Percentiles rank a stretch among this genome's conserved stretches.
phyloP scores from a whole-genome alignment of 2,888 invertebrate species.

The Pachydiplax longipennis region DNA sequence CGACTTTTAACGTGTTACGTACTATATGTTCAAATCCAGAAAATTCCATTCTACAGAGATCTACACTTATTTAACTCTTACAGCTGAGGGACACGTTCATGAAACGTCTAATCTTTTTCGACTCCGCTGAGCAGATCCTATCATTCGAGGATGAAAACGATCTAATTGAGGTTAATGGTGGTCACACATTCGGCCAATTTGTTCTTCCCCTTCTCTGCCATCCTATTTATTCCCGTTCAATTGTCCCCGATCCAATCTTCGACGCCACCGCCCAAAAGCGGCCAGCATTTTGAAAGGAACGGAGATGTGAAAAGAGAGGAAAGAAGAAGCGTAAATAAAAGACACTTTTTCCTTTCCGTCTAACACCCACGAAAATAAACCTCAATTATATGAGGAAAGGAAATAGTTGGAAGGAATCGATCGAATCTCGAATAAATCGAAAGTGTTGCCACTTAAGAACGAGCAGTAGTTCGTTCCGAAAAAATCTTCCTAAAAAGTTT shows the following conservation, averaged over 20 bases:
- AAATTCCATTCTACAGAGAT: background rate
- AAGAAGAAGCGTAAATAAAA: background rate
- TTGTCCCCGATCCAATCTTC: conserved; percentile 3
- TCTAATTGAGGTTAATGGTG: conserved; percentile 40
- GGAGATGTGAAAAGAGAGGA: background rate
- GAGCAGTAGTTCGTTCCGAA: too few species aligned
- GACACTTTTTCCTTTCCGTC: background rate
- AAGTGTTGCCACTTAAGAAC: too few species aligned
- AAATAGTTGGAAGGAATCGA: too few species aligned
- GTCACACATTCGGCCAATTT: conserved; percentile 36
- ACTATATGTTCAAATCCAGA: background rate
- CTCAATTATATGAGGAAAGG: too few species aligned
- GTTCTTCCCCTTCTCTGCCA: background rate
- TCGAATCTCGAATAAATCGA: too few species aligned
- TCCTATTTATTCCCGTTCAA: background rate
- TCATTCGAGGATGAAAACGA: conserved; percentile 38
- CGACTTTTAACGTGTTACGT: background rate
- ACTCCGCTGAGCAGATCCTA: background rate
- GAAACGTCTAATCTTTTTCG: conserved; percentile 19
- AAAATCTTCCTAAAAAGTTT: too few species aligned
- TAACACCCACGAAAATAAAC: background rate
- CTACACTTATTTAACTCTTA: background rate
- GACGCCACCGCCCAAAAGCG: background rate
- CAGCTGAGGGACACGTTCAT: background rate
- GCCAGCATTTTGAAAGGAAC: background rate